Evolutionary conservation across 2,797 vertebrate species (phyloP).

Genomic region (Picus viridis): DNA sequence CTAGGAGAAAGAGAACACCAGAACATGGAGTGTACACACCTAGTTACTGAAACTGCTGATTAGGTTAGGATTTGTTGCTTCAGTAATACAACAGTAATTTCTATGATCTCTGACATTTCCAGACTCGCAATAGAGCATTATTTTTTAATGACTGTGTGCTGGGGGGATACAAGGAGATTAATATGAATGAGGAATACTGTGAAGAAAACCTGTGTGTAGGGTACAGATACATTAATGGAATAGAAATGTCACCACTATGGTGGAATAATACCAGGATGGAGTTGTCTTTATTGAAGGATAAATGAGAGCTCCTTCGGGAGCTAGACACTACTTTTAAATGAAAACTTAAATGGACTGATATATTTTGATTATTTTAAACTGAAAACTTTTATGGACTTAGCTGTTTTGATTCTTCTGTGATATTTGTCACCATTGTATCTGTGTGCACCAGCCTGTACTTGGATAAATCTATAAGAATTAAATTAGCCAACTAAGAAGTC

Average conservation of each 20-base stretch:
- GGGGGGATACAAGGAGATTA: neutral
- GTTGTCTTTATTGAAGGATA: neutral
- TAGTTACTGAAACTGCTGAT: neutral
- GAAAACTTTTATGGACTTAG: neutral
- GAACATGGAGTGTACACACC: accelerated
- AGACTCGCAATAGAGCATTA: accelerated
- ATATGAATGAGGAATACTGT: neutral
- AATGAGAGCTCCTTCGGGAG: neutral
- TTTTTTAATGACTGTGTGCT: neutral
- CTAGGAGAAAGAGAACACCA: neutral
- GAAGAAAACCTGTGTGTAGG: neutral
- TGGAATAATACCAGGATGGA: neutral
- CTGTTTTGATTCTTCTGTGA: neutral
- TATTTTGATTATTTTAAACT: neutral
- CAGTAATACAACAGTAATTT: neutral
- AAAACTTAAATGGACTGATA: neutral
- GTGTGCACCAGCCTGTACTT: neutral
- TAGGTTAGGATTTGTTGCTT: neutral
- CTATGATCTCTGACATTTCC: neutral
- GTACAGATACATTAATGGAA: neutral
- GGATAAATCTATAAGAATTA: neutral
- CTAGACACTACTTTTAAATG: neutral
- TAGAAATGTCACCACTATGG: neutral
- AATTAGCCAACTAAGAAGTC: neutral
- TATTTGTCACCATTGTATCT: neutral